Percentiles rank a stretch among this genome's conserved stretches.
Conservation (phyloP, 2,113 vertebrate species). For the Fregata magnificens region DNA sequence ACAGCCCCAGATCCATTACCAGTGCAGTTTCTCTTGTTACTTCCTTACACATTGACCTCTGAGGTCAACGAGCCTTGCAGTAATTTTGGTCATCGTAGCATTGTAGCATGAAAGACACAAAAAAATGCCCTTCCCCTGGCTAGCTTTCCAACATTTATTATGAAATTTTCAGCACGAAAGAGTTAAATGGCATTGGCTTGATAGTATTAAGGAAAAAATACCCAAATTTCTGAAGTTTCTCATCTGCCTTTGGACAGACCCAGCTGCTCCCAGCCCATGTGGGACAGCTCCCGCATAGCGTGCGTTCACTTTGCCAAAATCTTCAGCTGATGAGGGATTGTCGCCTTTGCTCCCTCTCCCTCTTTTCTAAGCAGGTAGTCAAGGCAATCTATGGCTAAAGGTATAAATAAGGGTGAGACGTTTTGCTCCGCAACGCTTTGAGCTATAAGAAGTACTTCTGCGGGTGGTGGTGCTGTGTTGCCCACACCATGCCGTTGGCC, state of each 20-base stretch:
- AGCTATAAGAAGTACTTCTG: background rate
- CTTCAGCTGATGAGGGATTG: rapidly evolving
- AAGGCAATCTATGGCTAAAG: background rate
- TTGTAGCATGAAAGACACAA: no score
- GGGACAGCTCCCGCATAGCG: no score
- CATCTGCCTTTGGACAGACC: background rate
- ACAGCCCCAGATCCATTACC: background rate
- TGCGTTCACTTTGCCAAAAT: background rate
- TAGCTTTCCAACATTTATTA: background rate
- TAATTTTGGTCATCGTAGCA: no score
- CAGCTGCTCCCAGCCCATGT: background rate
- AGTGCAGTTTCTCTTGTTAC: no score
- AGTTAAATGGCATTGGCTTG: background rate
- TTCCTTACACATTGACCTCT: background rate
- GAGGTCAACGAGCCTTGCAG: background rate
- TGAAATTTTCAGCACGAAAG: no score
- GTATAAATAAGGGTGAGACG: background rate
- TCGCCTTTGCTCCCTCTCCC: background rate
- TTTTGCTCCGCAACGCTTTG: background rate
- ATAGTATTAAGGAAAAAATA: rapidly evolving
- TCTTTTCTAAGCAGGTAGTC: background rate
- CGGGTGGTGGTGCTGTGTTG: no score
- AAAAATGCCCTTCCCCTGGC: background rate
- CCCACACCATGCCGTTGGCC: no score
- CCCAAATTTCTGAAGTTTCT: no score